Conservation (phyloP, 2,888 invertebrate genomes). For the Cabera pusaria region DNA sequence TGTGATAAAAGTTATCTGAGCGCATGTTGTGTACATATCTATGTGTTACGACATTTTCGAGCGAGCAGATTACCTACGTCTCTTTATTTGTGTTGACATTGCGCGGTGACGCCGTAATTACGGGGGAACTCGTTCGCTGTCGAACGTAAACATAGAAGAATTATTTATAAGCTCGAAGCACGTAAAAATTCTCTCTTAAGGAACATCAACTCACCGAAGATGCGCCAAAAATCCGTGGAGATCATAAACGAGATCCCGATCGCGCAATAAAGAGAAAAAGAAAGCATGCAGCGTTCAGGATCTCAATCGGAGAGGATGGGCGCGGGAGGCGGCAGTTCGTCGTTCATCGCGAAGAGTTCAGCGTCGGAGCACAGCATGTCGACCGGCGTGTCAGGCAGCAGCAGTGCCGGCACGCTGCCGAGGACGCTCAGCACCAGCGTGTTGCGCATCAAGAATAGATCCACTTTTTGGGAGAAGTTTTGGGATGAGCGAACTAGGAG, state of each 20-base stretch:
- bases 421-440: constrained; percentile 91
- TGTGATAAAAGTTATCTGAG: constrained; percentile 59
- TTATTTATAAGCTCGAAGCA: constrained; percentile 23
- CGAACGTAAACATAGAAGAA: constrained; percentile 33
- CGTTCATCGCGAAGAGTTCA: constrained; percentile 72
- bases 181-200: constrained; percentile 29
- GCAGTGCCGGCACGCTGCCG: constrained; percentile 80
- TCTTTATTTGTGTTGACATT: constrained; percentile 43
- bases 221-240: constrained; percentile 5
- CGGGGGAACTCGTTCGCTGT: constrained; percentile 36
- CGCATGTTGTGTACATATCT: constrained; percentile 40
- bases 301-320: constrained; percentile 83
- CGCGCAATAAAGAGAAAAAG: constrained; percentile 20
- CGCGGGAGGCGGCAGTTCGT: constrained; percentile 51
- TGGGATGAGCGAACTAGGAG: constrained; percentile 87
- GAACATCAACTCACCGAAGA: constrained; percentile 14
- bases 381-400: constrained; percentile 74
- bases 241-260: constrained; percentile 1
- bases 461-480: constrained; percentile 94
- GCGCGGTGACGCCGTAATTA: constrained; percentile 39
- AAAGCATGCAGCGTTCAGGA: constrained; percentile 78
- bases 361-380: constrained; percentile 80
- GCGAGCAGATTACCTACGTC: constrained; percentile 32
- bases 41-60: constrained; percentile 39
- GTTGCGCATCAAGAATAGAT: constrained; percentile 89